A percentile compares a stretch with the other conserved stretches of the same genome.
These are phyloP conservation scores for Semotilus atromaculatus DNA, from an alignment of 2,797 vertebrate species.

Conservation along the genomic window DNA sequence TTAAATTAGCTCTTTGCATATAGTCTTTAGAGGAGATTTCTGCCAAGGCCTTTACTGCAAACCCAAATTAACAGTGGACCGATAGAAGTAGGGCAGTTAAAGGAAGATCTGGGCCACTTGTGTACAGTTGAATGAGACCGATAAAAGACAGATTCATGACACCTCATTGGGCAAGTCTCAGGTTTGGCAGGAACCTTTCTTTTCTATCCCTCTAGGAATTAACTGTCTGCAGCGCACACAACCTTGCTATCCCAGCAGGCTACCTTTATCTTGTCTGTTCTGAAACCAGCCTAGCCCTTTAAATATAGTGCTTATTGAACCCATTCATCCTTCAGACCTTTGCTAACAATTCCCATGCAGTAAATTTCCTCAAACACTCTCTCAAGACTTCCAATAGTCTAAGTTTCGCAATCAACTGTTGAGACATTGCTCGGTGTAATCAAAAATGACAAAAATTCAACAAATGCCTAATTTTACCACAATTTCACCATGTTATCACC, in stretches of 20 bases:
- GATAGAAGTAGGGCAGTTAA: conserved; percentile 64
- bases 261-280: background rate
- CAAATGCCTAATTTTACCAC: background rate
- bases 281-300: conserved; percentile 7
- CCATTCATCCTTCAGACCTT: conserved; percentile 35
- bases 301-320: conserved; percentile 20
- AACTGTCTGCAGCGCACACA: background rate
- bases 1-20: conserved; percentile 39
- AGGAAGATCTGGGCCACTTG: conserved; percentile 62
- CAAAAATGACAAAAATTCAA: background rate
- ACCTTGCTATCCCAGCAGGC: conserved; percentile 10
- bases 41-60: conserved; percentile 27
- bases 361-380: background rate
- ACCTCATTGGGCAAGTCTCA: conserved; percentile 11
- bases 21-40: conserved; percentile 23
- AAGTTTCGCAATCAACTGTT: conserved; percentile 4
- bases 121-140: conserved; percentile 40
- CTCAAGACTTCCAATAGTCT: background rate
- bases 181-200: background rate
- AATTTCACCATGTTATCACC: background rate
- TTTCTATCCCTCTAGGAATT: conserved; percentile 9
- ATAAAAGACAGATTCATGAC: conserved; percentile 25
- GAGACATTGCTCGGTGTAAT: background rate
- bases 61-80: conserved; percentile 54
- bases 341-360: conserved; percentile 19